Evolutionary conservation across 2,888 invertebrate genomes (phyloP).

Genomic region (Salpingus planirostris): DNA sequence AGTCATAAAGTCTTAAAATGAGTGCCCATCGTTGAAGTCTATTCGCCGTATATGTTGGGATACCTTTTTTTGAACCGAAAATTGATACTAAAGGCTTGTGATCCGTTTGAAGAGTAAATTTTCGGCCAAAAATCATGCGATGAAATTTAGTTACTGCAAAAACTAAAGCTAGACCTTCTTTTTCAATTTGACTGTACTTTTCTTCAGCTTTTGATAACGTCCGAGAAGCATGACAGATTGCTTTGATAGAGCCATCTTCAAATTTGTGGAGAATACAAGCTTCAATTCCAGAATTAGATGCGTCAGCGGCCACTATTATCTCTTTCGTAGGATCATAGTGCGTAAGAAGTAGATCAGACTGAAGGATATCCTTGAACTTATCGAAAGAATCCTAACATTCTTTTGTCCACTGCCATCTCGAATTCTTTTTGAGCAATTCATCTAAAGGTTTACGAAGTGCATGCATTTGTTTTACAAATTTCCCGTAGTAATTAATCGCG

Average conservation of each 20-base stretch:
- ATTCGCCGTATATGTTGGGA: constrained; percentile 11
- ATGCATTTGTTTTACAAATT: constrained; percentile 26
- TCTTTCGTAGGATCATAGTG: constrained; percentile 7
- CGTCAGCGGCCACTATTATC: constrained; percentile 16
- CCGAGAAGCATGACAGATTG: constrained; percentile 12
- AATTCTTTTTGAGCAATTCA: constrained; percentile 9
- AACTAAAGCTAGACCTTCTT: constrained; percentile 10
- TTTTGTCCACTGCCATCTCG: constrained; percentile 8
- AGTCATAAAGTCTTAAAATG: constrained; percentile 8
- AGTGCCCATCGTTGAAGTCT: constrained; percentile 10
- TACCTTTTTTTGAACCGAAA: constrained; percentile 8
- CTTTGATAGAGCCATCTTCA: constrained; percentile 6
- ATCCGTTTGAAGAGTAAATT: constrained; percentile 6
- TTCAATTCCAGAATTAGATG: constrained; percentile 9
- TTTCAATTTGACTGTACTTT: constrained; percentile 10
- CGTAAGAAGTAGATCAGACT: constrained; percentile 4
- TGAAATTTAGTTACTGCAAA: constrained; percentile 9
- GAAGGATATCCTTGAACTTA: constrained; percentile 4
- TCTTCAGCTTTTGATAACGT: constrained; percentile 8
- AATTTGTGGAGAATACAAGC: constrained; percentile 9
- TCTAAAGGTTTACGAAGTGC: constrained; percentile 7
- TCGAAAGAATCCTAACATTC: constrained; percentile 9
- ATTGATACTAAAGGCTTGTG: constrained; percentile 7
- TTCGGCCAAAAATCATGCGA: constrained; percentile 3
- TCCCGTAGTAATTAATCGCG: constrained; percentile 28